Conservation (phyloP, 2,888 invertebrate genomes). For the Craniophora ligustri region DNA sequence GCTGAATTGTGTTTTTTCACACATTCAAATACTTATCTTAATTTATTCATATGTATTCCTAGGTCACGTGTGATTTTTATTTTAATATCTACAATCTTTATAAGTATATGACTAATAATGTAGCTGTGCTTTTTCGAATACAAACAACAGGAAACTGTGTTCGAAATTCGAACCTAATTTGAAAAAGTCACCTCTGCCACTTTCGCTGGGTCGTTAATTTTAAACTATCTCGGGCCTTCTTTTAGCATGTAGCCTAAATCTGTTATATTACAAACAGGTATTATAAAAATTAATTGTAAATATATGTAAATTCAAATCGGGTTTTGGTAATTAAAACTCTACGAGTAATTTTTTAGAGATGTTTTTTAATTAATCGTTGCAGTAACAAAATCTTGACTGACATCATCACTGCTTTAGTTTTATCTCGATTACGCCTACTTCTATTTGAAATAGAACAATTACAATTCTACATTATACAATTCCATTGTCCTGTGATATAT, state of each 20-base stretch:
- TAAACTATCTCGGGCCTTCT: slow-evolving; percentile 5
- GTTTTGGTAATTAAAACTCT: slow-evolving; percentile 30
- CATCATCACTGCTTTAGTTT: not conserved
- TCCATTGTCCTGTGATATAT: too few relatives aligned
- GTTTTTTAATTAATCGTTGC: slow-evolving; percentile 4
- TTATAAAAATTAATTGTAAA: slow-evolving; percentile 9
- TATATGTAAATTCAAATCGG: slow-evolving; percentile 28
- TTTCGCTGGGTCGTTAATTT: slow-evolving; percentile 28
- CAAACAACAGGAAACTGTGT: slow-evolving; percentile 7
- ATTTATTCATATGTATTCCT: slow-evolving; percentile 9
- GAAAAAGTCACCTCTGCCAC: slow-evolving; percentile 11
- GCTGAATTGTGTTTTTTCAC: slow-evolving; percentile 7
- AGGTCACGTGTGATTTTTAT: slow-evolving; percentile 15
- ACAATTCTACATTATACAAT: too few relatives aligned
- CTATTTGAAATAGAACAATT: slow-evolving; percentile 1
- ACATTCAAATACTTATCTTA: slow-evolving; percentile 18
- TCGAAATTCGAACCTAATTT: slow-evolving; percentile 19
- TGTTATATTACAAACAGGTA: slow-evolving; percentile 23
- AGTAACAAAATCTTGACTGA: slow-evolving; percentile 17
- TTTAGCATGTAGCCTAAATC: not conserved
- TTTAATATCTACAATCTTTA: not conserved
- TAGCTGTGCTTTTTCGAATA: not conserved
- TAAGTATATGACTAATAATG: not conserved
- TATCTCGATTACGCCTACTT: not conserved
- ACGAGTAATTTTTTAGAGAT: slow-evolving; percentile 4